A percentile compares a stretch with the other conserved stretches of the same genome.
Conservation (phyloP, 2,888 invertebrate genomes). For the Hirtodrosophila confusa region DNA sequence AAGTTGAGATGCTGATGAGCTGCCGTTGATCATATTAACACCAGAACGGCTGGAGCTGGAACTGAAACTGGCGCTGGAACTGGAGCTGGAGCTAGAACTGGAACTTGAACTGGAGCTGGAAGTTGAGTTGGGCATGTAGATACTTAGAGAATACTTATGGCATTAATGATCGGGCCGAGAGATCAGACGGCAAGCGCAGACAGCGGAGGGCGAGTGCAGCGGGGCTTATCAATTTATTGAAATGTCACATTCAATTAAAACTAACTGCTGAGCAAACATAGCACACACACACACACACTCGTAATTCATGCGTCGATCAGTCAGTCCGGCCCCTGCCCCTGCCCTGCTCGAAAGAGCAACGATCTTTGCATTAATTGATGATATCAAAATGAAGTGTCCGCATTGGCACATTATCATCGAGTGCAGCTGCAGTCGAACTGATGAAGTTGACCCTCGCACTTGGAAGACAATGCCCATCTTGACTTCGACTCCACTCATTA, state of each 20-base stretch:
- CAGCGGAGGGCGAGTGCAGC: too few relatives aligned
- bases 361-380: conserved; percentile 73
- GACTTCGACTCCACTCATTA: conserved; percentile 58
- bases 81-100: neutral
- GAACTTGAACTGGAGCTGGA: conserved; percentile 27
- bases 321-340: conserved; percentile 47
- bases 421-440: conserved; percentile 49
- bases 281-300: conserved; percentile 21
- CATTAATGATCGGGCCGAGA: conserved; percentile 38
- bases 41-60: conserved; percentile 41
- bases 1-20: conserved; percentile 76
- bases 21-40: conserved; percentile 78
- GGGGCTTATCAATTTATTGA: conserved; percentile 75
- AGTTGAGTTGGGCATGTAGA: conserved; percentile 6
- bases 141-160: conserved; percentile 4
- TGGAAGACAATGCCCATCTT: conserved; percentile 44
- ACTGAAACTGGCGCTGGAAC: too few relatives aligned
- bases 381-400: conserved; percentile 72
- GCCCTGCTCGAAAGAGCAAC: conserved; percentile 8
- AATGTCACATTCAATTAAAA: conserved; percentile 81
- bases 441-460: conserved; percentile 46
- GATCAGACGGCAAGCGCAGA: conserved; percentile 26
- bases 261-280: conserved; percentile 75
- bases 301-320: conserved; percentile 53
- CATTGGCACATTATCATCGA: conserved; percentile 74